Base-by-base conservation (phyloP, 2,888 invertebrate genomes). In the Aspidiotus rigidus region DNA sequence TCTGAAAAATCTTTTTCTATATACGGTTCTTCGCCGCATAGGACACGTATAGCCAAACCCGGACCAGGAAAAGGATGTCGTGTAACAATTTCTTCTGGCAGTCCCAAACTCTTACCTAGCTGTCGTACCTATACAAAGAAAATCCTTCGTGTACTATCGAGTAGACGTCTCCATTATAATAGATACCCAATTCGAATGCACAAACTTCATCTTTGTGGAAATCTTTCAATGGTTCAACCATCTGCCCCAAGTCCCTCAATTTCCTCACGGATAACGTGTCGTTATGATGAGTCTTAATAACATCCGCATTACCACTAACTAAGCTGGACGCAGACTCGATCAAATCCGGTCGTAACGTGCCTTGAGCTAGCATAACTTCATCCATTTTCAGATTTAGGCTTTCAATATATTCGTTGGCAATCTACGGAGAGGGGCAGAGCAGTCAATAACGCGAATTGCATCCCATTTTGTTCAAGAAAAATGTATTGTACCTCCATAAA, bases 281-380 rank as follows among this genome's bases (percentile, higher is more conserved):
- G 79, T 99, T 99, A 83, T 99, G 99, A 80, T 99, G 99, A 40
- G 99, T 99, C 82, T 99, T 99, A 77, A 99, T 99, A 41, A 90
- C 90, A 76, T 95, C 93, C 0, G 99, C 99, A 81, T 75, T 75
- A 75, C 79, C 83, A 74, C 90, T 94, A 72, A 87, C 93, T 75
- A 93, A 77, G 71, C 83, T 79, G 3, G 95, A 96, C 8, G 98
- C 98, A 15, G 96, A 97, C 81, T 99, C 99, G 76, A 99, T 99
- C 74, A 99, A 83, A 81, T 99, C 99, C 55, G 99, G 98, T 77
- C 99, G 82, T 16, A 99, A 84, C 0, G 98, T 99, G 71, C 98
- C 97, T 79, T 97, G 96, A 1, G 91, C 95, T 66, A 96, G 82
- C 74, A 92, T 85, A 41, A 97, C 94, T 76, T 97, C 93, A 76